Percentiles rank a stretch among this genome's conserved stretches.
Evolutionary conservation across 2,113 vertebrate genomes (phyloP).

Genomic region (Natator depressus): DNA sequence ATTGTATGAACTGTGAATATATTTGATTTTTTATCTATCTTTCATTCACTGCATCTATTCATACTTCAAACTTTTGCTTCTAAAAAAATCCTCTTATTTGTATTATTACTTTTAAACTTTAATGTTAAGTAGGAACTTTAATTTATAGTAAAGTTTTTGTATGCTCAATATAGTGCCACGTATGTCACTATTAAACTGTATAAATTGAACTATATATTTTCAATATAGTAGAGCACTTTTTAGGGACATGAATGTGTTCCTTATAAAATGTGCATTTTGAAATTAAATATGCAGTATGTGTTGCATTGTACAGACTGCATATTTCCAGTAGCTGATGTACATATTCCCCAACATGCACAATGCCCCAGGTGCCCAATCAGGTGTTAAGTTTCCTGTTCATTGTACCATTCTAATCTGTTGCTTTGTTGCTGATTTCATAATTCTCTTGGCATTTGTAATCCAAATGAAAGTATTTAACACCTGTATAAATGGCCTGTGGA

Average conservation of each 20-base stretch:
- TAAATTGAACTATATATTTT: not conserved
- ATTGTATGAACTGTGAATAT: not conserved
- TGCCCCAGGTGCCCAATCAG: not conserved
- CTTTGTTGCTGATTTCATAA: constrained; percentile 6
- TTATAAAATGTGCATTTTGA: not conserved
- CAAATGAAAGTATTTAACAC: constrained; percentile 15
- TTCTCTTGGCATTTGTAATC: not conserved
- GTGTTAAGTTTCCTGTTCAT: not conserved
- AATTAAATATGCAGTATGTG: not conserved
- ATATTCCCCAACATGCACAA: not conserved
- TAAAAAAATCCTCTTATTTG: not conserved
- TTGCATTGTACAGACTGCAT: not conserved
- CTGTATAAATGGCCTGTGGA: not conserved
- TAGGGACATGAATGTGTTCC: no score
- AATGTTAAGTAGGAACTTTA: not conserved
- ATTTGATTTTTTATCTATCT: not conserved
- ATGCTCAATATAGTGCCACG: not conserved
- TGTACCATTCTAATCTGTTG: not conserved
- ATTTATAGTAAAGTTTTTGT: not conserved
- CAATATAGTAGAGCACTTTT: not conserved
- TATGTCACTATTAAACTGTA: not conserved
- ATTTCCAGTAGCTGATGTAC: constrained; percentile 6
- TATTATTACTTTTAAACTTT: not conserved
- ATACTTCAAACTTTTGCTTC: not conserved
- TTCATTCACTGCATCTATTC: not conserved